Evolutionary conservation across 2,888 invertebrate genomes (phyloP), one percentile per base, ranked within the genome.

Genomic region (Eupithecia exiguata): DNA sequence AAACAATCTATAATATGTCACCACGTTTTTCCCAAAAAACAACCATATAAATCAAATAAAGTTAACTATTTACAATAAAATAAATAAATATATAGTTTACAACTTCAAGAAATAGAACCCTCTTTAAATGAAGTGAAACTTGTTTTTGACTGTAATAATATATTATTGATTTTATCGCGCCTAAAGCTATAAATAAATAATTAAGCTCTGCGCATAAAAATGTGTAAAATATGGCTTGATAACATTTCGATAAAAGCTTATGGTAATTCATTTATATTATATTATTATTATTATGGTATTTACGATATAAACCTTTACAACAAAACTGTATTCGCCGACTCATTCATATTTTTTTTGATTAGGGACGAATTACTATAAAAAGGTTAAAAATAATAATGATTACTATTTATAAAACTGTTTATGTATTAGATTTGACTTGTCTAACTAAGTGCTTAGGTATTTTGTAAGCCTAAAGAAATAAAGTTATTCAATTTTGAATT

Each of bases 141-240:
- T n/a, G 9, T 36, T 36, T 38, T 65, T 65, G 30, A 21, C 63
- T 12, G 9, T 1, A 10, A 36, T n/a, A 65, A 65, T 65, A 65
- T n/a, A 38, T 65, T 65, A 65, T 65, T 65, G 63, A 35, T 65
- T 36, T 65, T 65, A 67, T 67, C 21, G 25, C 10, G 25, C 67
- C 43, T 14, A 21, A 46, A 43, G 67, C 43, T 46, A 46, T 40
- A 40, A 40, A 67, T 67, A 67, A 40, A 40, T 67, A 46, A 67
- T 67, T 65, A 65, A 65, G 21, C 38, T n/a, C 38, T n/a, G 38
- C 36, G n/a, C 30, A 65, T 65, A 65, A 65, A 58, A 65, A 65
- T 38, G 63, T 38, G 63, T 65, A 38, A 65, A 65, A 36, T 65
- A 65, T 65, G n/a, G n/a, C 36, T 58, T 58, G 58, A 12, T 25